Evolutionary conservation across 2,888 invertebrate genomes (phyloP), one percentile per base, ranked within the genome.

Genomic region (Penaeus monodon): DNA sequence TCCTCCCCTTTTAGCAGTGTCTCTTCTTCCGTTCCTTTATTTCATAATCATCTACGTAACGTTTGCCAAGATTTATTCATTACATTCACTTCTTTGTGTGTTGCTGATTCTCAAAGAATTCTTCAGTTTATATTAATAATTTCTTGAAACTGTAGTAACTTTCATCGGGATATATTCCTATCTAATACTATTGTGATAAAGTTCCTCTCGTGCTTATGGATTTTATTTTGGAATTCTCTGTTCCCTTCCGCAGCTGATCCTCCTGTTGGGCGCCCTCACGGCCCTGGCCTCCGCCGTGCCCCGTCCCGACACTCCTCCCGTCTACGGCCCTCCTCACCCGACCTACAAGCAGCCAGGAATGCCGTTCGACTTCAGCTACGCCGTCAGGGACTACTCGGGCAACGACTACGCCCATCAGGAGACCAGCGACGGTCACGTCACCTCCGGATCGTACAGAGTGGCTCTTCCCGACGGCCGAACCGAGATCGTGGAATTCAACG

Each of bases 311-410:
- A 3, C 20, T 70, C 70, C 70, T 29, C 70, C 70, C 27, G 70
- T 29, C 22, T 70, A 70, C 70, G 27, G 27, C 29, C n/a, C 70
- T 70, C 70, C n/a, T 68, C 70, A 1, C 14, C 70, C 70, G 27
- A 33, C 29, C 70, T 70, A 70, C 70, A 70, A 70, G 70, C 27
- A 70, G 70, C 70, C 70, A 33, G 70, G 70, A 70, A 70, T 70
- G 70, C 70, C 70, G 33, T 83, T 83, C 33, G 83, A 83, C 22
- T 83, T 83, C 64, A 70, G n/a, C 22, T 83, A 83, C 74, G 83
- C 83, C 57, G 83, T 83, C 63, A 83, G 38, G 24, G 83, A 83
- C 64, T 27, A 83, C 44, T 63, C 49, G 22, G 83, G 83, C 38
- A 83, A 70, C 74, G 64, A 83, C 74, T 83, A 57, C 63, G 74